phyloP scores from a whole-genome alignment of 2,113 vertebrate genomes.

The Pongo pygmaeus region DNA sequence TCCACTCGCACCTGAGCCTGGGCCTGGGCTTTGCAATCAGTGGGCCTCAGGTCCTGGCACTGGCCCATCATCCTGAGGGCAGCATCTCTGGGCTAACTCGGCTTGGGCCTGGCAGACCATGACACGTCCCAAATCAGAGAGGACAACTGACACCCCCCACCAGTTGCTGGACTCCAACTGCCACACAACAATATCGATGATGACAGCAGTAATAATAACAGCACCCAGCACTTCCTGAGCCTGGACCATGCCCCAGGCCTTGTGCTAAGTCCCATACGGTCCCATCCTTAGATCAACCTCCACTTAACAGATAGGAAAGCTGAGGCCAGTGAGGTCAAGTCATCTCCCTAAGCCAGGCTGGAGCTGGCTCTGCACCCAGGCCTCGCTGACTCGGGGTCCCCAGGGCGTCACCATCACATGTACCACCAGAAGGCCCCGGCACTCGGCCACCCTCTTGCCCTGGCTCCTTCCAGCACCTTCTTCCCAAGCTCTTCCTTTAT shows the following conservation, averaged over 20 bases:
- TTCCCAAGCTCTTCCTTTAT: background rate
- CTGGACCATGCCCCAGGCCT: background rate
- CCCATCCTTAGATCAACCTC: background rate
- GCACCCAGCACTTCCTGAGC: background rate
- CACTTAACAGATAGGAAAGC: background rate
- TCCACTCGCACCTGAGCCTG: background rate
- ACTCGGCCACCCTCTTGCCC: background rate
- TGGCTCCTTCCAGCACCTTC: background rate
- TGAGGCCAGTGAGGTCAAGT: accelerated
- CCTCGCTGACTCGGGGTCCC: background rate
- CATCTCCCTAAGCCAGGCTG: background rate
- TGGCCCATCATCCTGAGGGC: background rate
- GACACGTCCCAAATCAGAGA: background rate
- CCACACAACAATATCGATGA: accelerated
- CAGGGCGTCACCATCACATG: background rate
- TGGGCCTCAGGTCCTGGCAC: background rate
- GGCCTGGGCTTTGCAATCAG: background rate
- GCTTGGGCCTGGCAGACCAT: background rate
- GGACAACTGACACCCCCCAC: background rate
- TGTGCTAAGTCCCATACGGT: accelerated
- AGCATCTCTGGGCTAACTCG: background rate
- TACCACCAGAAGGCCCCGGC: background rate
- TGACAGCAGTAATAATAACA: accelerated
- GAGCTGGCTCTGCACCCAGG: background rate
- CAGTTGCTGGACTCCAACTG: background rate